Evolutionary conservation across 2,113 vertebrate species (phyloP).

Genomic region (Talpa occidentalis): DNA sequence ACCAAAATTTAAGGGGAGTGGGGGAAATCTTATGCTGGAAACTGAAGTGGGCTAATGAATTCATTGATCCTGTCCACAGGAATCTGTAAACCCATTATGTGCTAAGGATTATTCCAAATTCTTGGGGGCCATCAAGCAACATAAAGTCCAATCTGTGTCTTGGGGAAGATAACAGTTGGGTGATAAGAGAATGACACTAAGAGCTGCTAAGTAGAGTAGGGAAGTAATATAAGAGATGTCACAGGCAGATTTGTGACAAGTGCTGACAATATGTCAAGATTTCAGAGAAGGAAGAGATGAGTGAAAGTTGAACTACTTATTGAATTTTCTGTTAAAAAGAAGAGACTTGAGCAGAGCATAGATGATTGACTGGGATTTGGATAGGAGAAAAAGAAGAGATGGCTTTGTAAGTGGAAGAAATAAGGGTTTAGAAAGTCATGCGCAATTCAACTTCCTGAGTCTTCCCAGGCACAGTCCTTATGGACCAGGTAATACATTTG

Average conservation of each 20-base stretch:
- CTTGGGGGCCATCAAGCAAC: not conserved
- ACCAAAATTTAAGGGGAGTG: not conserved
- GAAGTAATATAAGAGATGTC: slow-evolving; percentile 33
- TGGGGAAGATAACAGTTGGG: slow-evolving; percentile 28
- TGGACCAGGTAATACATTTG: not conserved
- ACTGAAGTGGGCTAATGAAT: not conserved
- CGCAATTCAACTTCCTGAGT: not conserved
- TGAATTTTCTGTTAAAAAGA: slow-evolving; percentile 49
- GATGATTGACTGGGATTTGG: not conserved
- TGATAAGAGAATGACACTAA: slow-evolving; percentile 40
- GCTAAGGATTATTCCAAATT: not conserved
- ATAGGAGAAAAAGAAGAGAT: not conserved
- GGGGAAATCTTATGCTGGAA: not conserved
- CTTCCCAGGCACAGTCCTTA: not conserved
- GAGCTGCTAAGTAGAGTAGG: slow-evolving; percentile 48
- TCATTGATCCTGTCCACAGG: not conserved
- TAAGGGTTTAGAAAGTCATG: not conserved
- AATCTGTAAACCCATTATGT: not conserved
- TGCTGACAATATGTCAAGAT: slow-evolving; percentile 50
- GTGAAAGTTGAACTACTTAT: slow-evolving; percentile 13
- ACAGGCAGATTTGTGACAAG: slow-evolving; percentile 53
- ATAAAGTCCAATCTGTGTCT: not conserved
- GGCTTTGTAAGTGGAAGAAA: not conserved
- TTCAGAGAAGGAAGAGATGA: slow-evolving; percentile 43
- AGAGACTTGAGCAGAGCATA: not conserved